phyloP scores from a whole-genome alignment of 2,113 vertebrate genomes.

The Carettochelys insculpta region DNA sequence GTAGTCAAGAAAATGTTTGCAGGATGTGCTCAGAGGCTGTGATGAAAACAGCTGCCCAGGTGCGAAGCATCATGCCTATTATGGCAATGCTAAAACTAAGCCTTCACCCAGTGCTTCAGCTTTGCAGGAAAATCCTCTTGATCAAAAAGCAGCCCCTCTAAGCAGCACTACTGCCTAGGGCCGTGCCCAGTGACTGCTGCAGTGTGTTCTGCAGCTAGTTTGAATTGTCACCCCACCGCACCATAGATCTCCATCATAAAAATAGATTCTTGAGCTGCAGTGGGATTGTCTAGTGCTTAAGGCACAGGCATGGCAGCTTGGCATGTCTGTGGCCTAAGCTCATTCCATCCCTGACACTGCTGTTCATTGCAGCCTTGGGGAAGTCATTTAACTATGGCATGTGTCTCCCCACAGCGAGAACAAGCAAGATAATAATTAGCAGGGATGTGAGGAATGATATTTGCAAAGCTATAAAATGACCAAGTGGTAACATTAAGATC shows the following conservation, averaged over 20 bases:
- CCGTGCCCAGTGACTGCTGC: not conserved
- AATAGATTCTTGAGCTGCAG: not conserved
- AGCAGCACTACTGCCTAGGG: not conserved
- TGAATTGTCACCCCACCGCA: not conserved
- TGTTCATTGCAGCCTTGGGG: conserved; percentile 13
- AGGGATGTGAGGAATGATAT: conserved; percentile 19
- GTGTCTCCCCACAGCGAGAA: not conserved
- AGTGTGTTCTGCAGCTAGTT: not conserved
- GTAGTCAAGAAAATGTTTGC: not conserved
- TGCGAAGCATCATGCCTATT: not conserved
- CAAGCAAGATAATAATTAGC: conserved; percentile 17
- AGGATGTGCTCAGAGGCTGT: not conserved
- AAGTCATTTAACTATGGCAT: not conserved
- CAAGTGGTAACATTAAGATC: conserved; percentile 9
- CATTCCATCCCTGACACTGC: conserved; percentile 5
- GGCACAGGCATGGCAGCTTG: not conserved
- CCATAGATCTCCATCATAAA: not conserved
- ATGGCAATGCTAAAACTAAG: not conserved
- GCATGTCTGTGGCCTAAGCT: not conserved
- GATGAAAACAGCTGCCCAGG: not conserved
- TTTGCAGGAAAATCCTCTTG: conserved; percentile 16
- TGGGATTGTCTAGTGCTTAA: not conserved
- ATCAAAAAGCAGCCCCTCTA: not conserved
- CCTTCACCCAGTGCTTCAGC: not conserved
- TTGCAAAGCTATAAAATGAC: conserved; percentile 38